These are phyloP conservation scores for Acronicta psi DNA, from an alignment of 2,888 invertebrate genomes.

Conservation along the genomic window DNA sequence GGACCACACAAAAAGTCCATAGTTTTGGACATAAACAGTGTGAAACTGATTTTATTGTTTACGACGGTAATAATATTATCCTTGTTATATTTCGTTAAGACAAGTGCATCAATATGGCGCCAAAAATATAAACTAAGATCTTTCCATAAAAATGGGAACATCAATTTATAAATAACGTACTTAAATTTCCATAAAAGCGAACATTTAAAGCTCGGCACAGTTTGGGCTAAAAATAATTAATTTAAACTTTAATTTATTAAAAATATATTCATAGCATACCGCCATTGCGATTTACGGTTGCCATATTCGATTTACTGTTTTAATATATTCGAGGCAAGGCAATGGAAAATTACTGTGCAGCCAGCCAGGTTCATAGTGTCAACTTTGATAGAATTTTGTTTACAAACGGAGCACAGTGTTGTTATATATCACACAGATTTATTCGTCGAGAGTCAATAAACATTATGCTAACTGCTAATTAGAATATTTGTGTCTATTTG, in stretches of 20 bases:
- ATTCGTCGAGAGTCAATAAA: constrained; percentile 19
- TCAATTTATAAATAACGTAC: neutral
- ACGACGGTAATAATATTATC: too few species aligned
- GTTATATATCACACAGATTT: constrained; percentile 31
- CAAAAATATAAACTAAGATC: too few species aligned
- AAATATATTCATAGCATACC: constrained; percentile 5
- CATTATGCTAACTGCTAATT: constrained; percentile 15
- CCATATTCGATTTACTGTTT: constrained; percentile 40
- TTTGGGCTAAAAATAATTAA: constrained; percentile 10
- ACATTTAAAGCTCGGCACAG: constrained; percentile 6
- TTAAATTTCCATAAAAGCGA: neutral
- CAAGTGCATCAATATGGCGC: too few species aligned
- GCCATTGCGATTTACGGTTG: constrained; percentile 4
- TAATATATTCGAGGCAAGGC: constrained; percentile 33
- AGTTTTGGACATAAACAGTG: too few species aligned
- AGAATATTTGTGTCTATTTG: constrained; percentile 15
- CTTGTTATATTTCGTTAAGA: too few species aligned
- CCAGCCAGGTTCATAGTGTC: constrained; percentile 42
- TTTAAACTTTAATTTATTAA: constrained; percentile 15
- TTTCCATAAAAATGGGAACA: neutral
- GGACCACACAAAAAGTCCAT: too few species aligned
- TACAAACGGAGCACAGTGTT: constrained; percentile 40
- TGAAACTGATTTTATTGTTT: too few species aligned
- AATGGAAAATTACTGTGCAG: constrained; percentile 56
- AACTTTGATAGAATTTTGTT: constrained; percentile 55